Conservation (phyloP, 2,797 vertebrate species). For the Acanthurus tractus region DNA sequence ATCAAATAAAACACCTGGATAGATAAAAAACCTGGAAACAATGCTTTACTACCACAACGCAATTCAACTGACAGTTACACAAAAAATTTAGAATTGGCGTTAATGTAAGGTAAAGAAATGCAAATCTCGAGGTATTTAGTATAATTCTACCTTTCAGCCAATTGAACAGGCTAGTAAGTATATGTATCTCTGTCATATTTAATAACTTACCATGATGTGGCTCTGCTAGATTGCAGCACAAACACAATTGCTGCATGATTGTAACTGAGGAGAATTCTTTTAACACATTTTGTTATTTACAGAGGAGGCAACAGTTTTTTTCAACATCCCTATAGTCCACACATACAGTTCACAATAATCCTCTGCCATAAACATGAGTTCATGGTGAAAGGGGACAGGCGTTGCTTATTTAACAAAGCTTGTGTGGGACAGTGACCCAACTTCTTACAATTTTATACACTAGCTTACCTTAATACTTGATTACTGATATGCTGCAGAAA, state of each 20-base stretch:
- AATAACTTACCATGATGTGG: conserved; percentile 62
- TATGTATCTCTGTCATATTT: too few relatives aligned
- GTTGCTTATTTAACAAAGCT: conserved; percentile 25
- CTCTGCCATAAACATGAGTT: conserved; percentile 3
- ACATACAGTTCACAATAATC: conserved; percentile 4
- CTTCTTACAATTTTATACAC: conserved; percentile 10
- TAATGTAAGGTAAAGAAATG: conserved; percentile 13
- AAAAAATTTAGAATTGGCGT: neutral
- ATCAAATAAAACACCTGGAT: too few relatives aligned
- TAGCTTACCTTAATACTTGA: conserved; percentile 10
- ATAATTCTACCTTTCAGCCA: too few relatives aligned
- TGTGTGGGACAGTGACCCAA: conserved; percentile 6
- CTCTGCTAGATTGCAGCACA: conserved; percentile 54
- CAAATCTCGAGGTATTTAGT: neutral
- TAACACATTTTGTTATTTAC: conserved; percentile 29
- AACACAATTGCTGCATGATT: conserved; percentile 49
- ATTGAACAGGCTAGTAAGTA: too few relatives aligned
- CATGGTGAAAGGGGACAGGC: conserved; percentile 8
- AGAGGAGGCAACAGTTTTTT: conserved; percentile 40
- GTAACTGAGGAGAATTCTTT: conserved; percentile 38
- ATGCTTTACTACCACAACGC: neutral
- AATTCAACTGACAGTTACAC: neutral
- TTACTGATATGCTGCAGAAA: conserved; percentile 1
- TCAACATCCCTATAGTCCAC: conserved; percentile 29
- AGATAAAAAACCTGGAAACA: too few relatives aligned